A percentile compares a stretch with the other conserved stretches of the same genome.
Conservation (phyloP, 1,140 invertebrate genomes). For the Apocrypta bakeri region DNA sequence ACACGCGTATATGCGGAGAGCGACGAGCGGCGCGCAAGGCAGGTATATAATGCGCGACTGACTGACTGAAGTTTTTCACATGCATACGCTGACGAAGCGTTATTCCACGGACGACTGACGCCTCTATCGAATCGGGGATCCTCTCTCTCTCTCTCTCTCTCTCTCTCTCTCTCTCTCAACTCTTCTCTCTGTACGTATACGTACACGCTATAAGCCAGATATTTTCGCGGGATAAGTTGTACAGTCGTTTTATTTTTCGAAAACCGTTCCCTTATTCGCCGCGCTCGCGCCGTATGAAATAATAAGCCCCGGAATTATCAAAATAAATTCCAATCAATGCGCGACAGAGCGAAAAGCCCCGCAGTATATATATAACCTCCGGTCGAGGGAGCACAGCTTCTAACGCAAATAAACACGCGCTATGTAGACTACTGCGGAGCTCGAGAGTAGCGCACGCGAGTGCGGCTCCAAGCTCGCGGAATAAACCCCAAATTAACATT, state of each 20-base stretch:
- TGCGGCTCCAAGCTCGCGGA: background rate
- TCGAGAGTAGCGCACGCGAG: background rate
- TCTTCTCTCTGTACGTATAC: background rate
- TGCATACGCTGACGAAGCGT: background rate
- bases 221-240: no score
- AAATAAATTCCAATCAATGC: background rate
- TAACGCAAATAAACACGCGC: background rate
- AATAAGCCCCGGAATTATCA: background rate
- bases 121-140: conserved; percentile 14
- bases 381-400: no score
- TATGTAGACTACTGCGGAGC: background rate
- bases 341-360: background rate
- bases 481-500: conserved; percentile 10
- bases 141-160: no score
- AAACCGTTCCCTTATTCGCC: no score
- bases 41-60: background rate
- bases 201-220: background rate
- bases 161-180: no score
- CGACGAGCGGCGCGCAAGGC: no score
- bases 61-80: background rate
- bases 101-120: background rate
- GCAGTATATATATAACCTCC: no score
- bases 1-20: no score
- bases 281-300: no score
- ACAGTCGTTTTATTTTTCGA: no score